These are phyloP conservation scores for Cheilosia impressa DNA, from an alignment of 2,888 invertebrate species.

Conservation along the genomic window DNA sequence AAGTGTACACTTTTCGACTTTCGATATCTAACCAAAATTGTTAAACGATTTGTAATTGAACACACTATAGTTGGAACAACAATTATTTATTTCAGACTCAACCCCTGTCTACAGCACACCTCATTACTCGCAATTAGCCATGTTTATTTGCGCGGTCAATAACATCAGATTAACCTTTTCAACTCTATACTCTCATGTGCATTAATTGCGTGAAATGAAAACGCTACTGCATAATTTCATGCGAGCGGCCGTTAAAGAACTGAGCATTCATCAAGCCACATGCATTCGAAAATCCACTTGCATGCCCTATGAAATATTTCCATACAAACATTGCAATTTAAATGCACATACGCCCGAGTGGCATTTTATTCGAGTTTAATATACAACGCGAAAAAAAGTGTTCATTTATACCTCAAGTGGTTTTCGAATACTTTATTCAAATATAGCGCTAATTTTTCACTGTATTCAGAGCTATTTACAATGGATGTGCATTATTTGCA, in stretches of 20 bases:
- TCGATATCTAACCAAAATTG: not conserved
- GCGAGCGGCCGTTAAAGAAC: constrained; percentile 29
- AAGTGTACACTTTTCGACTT: too few relatives aligned
- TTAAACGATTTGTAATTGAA: not conserved
- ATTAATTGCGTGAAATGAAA: constrained; percentile 53
- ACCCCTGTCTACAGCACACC: constrained; percentile 13
- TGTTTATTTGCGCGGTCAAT: constrained; percentile 49
- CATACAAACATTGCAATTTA: constrained; percentile 51
- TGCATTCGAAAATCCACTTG: constrained; percentile 10
- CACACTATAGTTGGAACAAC: not conserved
- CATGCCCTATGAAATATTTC: constrained; percentile 29
- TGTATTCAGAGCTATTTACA: constrained; percentile 2
- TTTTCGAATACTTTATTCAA: constrained; percentile 23
- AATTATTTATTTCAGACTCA: constrained; percentile 19
- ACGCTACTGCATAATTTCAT: constrained; percentile 19
- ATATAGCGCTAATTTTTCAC: constrained; percentile 14
- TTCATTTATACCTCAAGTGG: constrained; percentile 47
- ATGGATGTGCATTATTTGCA: constrained; percentile 6
- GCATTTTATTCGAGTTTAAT: constrained; percentile 35
- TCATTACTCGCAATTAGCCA: constrained; percentile 48
- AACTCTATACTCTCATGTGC: constrained; percentile 50
- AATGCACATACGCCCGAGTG: constrained; percentile 61
- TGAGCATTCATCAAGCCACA: constrained; percentile 39
- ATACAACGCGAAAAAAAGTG: constrained; percentile 4
- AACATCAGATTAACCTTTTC: constrained; percentile 62